These are phyloP conservation scores for Danio aesculapii DNA, from an alignment of 2,797 vertebrate genomes.

Conservation along the genomic window DNA sequence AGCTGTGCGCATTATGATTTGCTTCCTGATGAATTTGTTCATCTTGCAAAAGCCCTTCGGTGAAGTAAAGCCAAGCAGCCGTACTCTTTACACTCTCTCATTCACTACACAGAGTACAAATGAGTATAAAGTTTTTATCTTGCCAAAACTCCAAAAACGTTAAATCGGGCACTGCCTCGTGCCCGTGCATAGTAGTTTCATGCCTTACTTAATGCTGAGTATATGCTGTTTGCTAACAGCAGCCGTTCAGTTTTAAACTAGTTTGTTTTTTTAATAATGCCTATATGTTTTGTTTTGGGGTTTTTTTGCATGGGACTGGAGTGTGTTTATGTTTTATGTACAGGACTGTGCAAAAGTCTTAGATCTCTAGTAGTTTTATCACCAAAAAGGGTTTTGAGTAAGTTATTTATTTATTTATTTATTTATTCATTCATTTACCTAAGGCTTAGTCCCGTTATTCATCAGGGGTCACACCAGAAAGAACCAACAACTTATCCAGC, in stretches of 20 bases:
- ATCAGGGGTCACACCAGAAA: no score
- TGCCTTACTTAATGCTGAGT: slow-evolving; percentile 65
- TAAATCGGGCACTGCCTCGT: slow-evolving; percentile 32
- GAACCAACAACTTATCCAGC: no score
- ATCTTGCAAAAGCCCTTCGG: slow-evolving; percentile 53
- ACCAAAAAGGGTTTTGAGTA: background rate
- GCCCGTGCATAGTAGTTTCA: slow-evolving; percentile 58
- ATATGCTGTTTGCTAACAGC: slow-evolving; percentile 18
- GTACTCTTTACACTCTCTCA: slow-evolving; percentile 8
- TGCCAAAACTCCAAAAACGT: background rate
- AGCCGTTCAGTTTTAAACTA: slow-evolving; percentile 11
- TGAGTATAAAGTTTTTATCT: slow-evolving; percentile 32
- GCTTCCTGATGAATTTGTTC: slow-evolving; percentile 8
- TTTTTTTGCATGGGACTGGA: slow-evolving; percentile 21
- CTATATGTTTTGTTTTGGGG: background rate
- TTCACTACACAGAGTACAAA: slow-evolving; percentile 37
- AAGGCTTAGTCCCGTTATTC: no score
- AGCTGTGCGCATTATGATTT: slow-evolving; percentile 61
- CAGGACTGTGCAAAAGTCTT: background rate
- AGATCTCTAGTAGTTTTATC: background rate
- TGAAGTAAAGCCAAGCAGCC: slow-evolving; percentile 67
- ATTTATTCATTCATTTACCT: no score
- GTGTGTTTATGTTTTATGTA: background rate
- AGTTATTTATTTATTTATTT: no score
- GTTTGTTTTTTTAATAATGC: slow-evolving; percentile 1